Evolutionary conservation across 2,113 vertebrate species (phyloP).

Genomic region (Oryzias woworae): DNA sequence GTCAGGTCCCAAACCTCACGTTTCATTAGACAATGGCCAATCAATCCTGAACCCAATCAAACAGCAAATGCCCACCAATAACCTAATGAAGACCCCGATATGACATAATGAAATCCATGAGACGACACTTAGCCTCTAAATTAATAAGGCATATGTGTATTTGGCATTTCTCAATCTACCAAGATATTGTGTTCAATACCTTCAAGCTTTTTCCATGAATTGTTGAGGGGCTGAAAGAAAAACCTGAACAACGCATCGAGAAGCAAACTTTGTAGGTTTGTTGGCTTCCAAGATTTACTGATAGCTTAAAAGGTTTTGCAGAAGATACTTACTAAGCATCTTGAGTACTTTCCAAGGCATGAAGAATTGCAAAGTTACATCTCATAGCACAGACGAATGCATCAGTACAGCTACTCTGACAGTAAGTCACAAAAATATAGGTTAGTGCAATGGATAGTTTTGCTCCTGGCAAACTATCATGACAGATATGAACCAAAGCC

Average conservation of each 20-base stretch:
- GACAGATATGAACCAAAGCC: constrained; percentile 46
- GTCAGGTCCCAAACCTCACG: constrained; percentile 47
- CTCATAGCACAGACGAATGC: constrained; percentile 19
- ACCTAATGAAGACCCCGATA: constrained; percentile 51
- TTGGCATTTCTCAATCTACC: constrained; percentile 20
- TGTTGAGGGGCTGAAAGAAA: background rate
- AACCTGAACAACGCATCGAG: background rate
- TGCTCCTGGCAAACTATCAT: constrained; percentile 69
- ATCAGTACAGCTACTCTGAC: constrained; percentile 21
- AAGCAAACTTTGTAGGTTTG: background rate
- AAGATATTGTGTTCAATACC: constrained; percentile 9
- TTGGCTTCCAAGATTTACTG: background rate
- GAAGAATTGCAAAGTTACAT: constrained; percentile 3
- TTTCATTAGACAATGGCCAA: constrained; percentile 36
- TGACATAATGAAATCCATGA: constrained; percentile 45
- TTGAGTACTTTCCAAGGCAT: background rate
- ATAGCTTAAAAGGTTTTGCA: background rate
- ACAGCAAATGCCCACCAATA: constrained; percentile 30
- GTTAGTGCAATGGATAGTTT: constrained; percentile 57
- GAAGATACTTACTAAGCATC: background rate
- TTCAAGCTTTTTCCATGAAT: background rate
- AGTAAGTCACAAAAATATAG: constrained; percentile 29
- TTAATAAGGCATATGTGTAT: constrained; percentile 27
- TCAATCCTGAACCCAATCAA: constrained; percentile 43
- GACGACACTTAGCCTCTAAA: constrained; percentile 30